Percentiles rank a stretch among this genome's conserved stretches.
Evolutionary conservation across 2,113 vertebrate species (phyloP).

Genomic region (Gasterosteus aculeatus): DNA sequence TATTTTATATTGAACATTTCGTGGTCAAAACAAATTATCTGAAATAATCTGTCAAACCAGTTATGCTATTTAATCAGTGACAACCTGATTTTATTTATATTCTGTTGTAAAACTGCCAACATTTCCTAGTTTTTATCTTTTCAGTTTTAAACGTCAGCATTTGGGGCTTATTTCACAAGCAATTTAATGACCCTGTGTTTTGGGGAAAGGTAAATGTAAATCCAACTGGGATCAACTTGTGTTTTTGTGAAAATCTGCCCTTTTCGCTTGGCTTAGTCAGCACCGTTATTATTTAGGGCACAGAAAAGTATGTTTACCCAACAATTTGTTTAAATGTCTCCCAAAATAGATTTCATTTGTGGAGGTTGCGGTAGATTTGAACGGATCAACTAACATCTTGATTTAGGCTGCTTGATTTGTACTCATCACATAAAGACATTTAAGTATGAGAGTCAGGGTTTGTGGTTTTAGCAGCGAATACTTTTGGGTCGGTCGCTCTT

Average conservation of each 20-base stretch:
- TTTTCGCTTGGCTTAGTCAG: neutral
- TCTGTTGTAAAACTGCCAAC: neutral
- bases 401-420: neutral
- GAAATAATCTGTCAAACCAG: neutral
- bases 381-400: neutral
- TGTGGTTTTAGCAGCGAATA: conserved; percentile 13
- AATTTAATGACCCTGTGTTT: neutral
- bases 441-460: neutral
- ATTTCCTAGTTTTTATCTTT: neutral
- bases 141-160: neutral
- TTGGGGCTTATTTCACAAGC: neutral
- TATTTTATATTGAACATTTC: neutral
- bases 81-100: neutral
- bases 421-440: neutral
- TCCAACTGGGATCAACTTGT: neutral
- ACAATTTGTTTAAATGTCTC: neutral
- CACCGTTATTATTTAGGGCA: neutral
- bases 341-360: neutral
- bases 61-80: neutral
- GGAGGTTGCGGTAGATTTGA: no score
- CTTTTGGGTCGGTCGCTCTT: conserved; percentile 3
- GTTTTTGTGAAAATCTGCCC: neutral
- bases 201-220: neutral
- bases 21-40: neutral
- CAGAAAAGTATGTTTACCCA: neutral